Conservation (phyloP, 2,888 invertebrate species). For the Melieria crassipennis region DNA sequence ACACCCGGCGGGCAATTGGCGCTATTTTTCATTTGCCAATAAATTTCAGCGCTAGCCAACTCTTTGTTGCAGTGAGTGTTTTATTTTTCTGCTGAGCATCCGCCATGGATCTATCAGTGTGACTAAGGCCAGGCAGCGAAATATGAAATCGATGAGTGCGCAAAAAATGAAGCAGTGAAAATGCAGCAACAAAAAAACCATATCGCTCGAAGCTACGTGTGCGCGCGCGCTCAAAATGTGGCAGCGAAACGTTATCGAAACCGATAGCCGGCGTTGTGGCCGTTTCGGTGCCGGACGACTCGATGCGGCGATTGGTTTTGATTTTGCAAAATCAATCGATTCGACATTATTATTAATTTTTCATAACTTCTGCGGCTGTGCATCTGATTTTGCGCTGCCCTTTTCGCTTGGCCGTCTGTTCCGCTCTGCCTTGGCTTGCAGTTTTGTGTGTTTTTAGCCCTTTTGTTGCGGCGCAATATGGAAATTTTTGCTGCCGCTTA, state of each 20-base stretch:
- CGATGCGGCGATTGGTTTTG: conserved; percentile 12
- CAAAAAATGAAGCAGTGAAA: conserved; percentile 6
- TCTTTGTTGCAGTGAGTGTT: neutral
- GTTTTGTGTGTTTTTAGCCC: neutral
- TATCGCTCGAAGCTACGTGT: conserved; percentile 11
- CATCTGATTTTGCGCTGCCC: conserved; percentile 41
- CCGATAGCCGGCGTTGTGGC: too few relatives aligned
- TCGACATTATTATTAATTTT: conserved; percentile 65
- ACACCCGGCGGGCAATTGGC: conserved; percentile 49
- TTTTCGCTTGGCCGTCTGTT: conserved; percentile 22
- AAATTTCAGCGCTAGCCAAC: conserved; percentile 42
- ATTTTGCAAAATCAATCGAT: conserved; percentile 60
- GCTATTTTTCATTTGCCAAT: conserved; percentile 53
- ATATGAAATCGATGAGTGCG: neutral
- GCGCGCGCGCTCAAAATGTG: neutral
- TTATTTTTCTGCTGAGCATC: too few relatives aligned
- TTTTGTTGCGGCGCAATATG: conserved; percentile 52
- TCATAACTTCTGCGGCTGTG: conserved; percentile 62
- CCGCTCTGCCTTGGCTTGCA: conserved; percentile 33
- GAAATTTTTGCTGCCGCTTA: conserved; percentile 37
- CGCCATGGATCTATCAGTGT: too few relatives aligned
- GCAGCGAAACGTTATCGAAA: too few relatives aligned
- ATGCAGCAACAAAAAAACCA: neutral
- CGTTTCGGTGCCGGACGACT: too few relatives aligned
- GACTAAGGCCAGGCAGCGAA: too few relatives aligned